Evolutionary conservation across 2,888 invertebrate species (phyloP), one percentile per base, ranked within the genome.

Genomic region (Ditula angustiorana): DNA sequence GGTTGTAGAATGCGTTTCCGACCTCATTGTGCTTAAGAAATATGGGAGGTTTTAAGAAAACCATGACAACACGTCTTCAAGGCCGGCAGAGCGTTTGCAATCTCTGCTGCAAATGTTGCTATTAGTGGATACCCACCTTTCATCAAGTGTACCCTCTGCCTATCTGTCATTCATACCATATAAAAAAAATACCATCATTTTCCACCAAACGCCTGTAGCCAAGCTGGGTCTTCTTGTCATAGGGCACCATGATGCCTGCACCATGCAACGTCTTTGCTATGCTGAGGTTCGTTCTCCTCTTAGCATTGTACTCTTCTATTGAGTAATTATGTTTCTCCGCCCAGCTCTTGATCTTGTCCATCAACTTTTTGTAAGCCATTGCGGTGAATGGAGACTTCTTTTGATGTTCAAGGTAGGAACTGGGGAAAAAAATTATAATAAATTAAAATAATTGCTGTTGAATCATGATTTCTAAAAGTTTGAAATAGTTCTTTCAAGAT

Each of bases 211-310:
- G 95, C 68, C 99, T 94, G 81, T 99, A 99, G 0, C 99, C 99
- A 3, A 97, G 80, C 77, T 97, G 95, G 0, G 96, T 95, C 82
- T 96, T 96, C 77, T 95, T 95, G 74, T 97, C 93, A 62, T 96
- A 96, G 0, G 98, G 98, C 1, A 98, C 98, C 26, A 96, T 95
- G 74, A 98, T 95, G 13, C 98, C 98, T 46, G 95, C 95, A 62
- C 95, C 95, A 83, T 98, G 97, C 74, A 98, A 96, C 30, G 96
- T 95, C 81, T 94, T 95, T 0, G 96, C 90, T 0, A 97, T 95
- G 67, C 93, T 94, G 46, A 91, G 92, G 33, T 94, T 90, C n/a
- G 96, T 91, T 53, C 92, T 90, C 68, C 94, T 94, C 85, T 96
- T 96, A 65, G 92, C 88, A 24, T 86, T 79, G 8, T 93, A 94